Percentiles rank a stretch among this genome's conserved stretches.
Evolutionary conservation across 2,797 vertebrate genomes (phyloP).

Genomic region (Salarias fasciatus): DNA sequence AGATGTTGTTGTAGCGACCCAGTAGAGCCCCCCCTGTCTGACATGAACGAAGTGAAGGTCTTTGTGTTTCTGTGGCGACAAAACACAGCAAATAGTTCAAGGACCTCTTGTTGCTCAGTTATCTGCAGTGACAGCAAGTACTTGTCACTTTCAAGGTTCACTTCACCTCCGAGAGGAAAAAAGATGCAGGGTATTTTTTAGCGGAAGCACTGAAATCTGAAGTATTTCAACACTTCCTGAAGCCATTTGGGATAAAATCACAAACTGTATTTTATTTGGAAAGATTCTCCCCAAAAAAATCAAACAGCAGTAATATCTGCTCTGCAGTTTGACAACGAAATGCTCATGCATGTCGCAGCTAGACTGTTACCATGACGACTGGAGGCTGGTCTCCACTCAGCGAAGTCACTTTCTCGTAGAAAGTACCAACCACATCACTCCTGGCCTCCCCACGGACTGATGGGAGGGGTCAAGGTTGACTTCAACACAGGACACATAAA

Average conservation of each 20-base stretch:
- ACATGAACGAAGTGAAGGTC: constrained; percentile 87
- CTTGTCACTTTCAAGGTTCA: too few relatives aligned
- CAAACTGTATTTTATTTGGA: too few relatives aligned
- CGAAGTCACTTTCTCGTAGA: constrained; percentile 87
- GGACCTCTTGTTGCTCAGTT: not conserved
- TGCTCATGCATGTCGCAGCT: too few relatives aligned
- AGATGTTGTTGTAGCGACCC: constrained; percentile 82
- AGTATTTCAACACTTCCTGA: too few relatives aligned
- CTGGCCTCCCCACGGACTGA: constrained; percentile 86
- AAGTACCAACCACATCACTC: constrained; percentile 77
- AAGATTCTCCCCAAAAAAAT: not conserved
- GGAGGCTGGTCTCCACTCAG: constrained; percentile 88
- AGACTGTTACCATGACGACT: constrained; percentile 86
- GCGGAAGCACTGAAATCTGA: too few relatives aligned
- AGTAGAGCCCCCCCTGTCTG: constrained; percentile 88
- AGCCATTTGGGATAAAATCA: too few relatives aligned
- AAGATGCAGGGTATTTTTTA: too few relatives aligned
- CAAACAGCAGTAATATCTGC: fast-evolving
- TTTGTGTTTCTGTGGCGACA: constrained; percentile 77
- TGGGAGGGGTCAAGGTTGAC: constrained; percentile 23
- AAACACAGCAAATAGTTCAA: not conserved
- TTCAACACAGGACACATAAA: not conserved
- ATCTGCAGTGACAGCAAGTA: too few relatives aligned
- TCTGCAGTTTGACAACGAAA: too few relatives aligned
- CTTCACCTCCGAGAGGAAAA: too few relatives aligned